These are phyloP conservation scores for Morone chrysops DNA, from an alignment of 2,113 vertebrate genomes.

Conservation along the genomic window DNA sequence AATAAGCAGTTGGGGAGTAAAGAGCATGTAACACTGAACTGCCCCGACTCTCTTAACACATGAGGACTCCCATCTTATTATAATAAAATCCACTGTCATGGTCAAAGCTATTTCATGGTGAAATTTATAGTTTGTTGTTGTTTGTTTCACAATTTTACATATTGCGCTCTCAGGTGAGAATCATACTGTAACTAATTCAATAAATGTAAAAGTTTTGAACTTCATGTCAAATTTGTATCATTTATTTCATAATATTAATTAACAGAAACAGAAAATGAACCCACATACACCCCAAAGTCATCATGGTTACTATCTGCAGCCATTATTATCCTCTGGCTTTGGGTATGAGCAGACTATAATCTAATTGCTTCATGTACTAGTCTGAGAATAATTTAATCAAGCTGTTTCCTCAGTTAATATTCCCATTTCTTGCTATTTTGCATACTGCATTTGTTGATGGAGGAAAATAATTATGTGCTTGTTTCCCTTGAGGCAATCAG, in stretches of 20 bases:
- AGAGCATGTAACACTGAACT: background rate
- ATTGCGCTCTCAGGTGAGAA: background rate
- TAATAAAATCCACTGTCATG: background rate
- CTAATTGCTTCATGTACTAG: constrained; percentile 32
- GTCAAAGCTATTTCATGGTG: background rate
- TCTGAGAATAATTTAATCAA: constrained; percentile 34
- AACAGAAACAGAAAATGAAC: background rate
- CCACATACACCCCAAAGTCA: background rate
- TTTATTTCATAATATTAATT: background rate
- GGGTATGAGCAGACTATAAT: constrained; percentile 23
- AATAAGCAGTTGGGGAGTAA: constrained; percentile 1
- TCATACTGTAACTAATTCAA: background rate
- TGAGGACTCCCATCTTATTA: background rate
- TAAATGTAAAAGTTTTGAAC: background rate
- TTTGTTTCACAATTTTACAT: background rate
- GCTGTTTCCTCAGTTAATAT: constrained; percentile 33
- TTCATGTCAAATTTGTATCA: background rate
- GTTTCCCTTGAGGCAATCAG: constrained; percentile 31
- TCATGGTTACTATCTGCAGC: background rate
- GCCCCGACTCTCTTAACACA: background rate
- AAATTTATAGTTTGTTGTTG: background rate
- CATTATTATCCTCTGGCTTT: background rate
- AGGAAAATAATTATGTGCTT: constrained; percentile 24
- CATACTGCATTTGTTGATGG: constrained; percentile 32
- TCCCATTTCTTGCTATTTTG: constrained; percentile 27